Conservation (phyloP, 2,797 vertebrate genomes). For the Sebastes ruberrimus region DNA sequence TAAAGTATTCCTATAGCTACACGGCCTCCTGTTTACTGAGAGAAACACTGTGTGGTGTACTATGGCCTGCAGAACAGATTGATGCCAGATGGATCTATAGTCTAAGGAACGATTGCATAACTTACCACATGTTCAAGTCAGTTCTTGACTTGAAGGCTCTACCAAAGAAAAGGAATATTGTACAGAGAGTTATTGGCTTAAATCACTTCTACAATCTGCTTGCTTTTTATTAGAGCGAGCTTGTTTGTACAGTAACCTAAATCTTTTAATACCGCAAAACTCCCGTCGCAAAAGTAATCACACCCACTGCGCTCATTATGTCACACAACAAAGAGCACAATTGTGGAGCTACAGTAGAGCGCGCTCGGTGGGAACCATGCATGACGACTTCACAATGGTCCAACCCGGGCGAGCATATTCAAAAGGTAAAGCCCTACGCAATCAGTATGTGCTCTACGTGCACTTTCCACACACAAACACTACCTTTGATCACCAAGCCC, state of each 20-base stretch:
- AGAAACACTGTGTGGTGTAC: slow-evolving; percentile 32
- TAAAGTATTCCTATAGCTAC: slow-evolving; percentile 79
- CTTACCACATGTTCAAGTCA: slow-evolving; percentile 55
- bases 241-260: slow-evolving; percentile 51
- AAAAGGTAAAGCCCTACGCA: slow-evolving; percentile 61
- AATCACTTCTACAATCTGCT: slow-evolving; percentile 36
- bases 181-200: slow-evolving; percentile 11
- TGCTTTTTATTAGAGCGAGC: slow-evolving; percentile 4
- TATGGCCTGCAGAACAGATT: slow-evolving; percentile 28
- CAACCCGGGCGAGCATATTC: slow-evolving; percentile 29
- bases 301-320: slow-evolving; percentile 54
- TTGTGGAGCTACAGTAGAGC: slow-evolving; percentile 34
- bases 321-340: slow-evolving; percentile 62
- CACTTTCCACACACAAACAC: slow-evolving; percentile 69
- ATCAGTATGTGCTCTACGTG: slow-evolving; percentile 49
- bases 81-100: slow-evolving; percentile 64
- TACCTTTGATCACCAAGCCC: slow-evolving; percentile 69
- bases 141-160: slow-evolving; percentile 27
- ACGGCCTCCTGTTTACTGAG: slow-evolving; percentile 32
- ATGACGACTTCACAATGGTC: slow-evolving; percentile 58
- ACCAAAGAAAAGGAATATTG: slow-evolving; percentile 16
- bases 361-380: slow-evolving; percentile 39
- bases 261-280: slow-evolving; percentile 56
- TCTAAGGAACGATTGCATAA: slow-evolving; percentile 57
- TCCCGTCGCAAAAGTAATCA: slow-evolving; percentile 32